Conservation (phyloP, 2,113 vertebrate genomes). For the Tautogolabrus adspersus region DNA sequence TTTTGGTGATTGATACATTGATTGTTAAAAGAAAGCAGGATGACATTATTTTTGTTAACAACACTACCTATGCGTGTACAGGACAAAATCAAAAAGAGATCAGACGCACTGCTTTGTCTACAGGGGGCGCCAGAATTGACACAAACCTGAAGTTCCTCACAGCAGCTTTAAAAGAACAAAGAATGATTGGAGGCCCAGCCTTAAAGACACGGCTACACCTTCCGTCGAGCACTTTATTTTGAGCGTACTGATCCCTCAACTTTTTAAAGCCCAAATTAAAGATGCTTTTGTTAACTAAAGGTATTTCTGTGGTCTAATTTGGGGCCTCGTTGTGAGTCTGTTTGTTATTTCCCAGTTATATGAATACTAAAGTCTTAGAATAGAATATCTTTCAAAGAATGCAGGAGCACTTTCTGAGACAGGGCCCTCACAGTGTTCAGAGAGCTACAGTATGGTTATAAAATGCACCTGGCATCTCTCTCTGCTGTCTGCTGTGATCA, state of each 20-base stretch:
- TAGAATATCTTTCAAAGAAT: neutral
- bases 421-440: neutral
- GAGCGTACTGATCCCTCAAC: neutral
- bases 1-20: no score
- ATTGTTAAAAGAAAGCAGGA: no score
- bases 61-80: no score
- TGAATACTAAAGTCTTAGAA: neutral
- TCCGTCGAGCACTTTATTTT: neutral
- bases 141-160: no score
- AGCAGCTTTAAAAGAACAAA: no score
- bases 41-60: no score
- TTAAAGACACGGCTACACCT: neutral
- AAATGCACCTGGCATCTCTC: neutral
- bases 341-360: neutral
- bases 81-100: no score
- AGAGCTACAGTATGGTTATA: neutral
- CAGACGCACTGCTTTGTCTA: no score
- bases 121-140: no score
- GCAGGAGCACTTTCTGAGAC: neutral
- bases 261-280: neutral
- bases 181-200: no score
- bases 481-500: constrained; percentile 26
- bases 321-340: neutral
- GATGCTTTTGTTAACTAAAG: neutral
- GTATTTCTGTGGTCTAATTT: neutral